These are phyloP conservation scores for Acestrorhynchus altus DNA, from an alignment of 2,797 vertebrate species.

Conservation along the genomic window DNA sequence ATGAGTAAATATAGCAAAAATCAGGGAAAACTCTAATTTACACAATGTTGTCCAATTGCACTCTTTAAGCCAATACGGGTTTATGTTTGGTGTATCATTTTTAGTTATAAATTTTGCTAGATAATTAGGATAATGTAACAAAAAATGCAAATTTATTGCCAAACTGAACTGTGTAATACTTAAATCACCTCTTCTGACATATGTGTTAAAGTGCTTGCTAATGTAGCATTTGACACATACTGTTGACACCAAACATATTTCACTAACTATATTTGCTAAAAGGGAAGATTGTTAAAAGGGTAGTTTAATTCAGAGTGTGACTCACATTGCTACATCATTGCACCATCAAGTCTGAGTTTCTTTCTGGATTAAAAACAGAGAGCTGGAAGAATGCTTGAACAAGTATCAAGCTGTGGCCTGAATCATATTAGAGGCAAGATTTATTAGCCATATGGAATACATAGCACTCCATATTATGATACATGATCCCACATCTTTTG, in stretches of 20 bases:
- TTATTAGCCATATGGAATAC: conserved; percentile 45
- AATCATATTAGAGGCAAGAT: conserved; percentile 23
- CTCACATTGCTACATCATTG: conserved; percentile 13
- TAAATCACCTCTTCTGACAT: neutral
- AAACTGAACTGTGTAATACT: neutral
- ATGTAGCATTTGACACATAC: neutral
- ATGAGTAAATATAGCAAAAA: neutral
- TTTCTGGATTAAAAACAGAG: conserved; percentile 41
- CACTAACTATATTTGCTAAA: neutral
- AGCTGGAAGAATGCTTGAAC: conserved; percentile 11
- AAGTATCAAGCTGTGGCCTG: conserved; percentile 34
- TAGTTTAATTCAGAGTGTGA: neutral
- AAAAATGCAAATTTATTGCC: neutral
- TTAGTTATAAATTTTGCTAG: neutral
- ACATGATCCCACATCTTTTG: conserved; percentile 5
- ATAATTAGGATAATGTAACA: neutral
- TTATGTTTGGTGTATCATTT: neutral
- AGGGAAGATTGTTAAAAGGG: neutral
- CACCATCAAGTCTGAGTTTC: conserved; percentile 36
- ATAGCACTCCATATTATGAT: conserved; percentile 31
- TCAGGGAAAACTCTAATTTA: too few species aligned
- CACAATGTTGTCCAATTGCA: neutral
- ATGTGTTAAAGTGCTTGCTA: neutral
- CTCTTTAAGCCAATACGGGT: too few species aligned
- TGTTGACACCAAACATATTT: neutral